Evolutionary conservation across 2,113 vertebrate species (phyloP).

Genomic region (Myocastor coypus): DNA sequence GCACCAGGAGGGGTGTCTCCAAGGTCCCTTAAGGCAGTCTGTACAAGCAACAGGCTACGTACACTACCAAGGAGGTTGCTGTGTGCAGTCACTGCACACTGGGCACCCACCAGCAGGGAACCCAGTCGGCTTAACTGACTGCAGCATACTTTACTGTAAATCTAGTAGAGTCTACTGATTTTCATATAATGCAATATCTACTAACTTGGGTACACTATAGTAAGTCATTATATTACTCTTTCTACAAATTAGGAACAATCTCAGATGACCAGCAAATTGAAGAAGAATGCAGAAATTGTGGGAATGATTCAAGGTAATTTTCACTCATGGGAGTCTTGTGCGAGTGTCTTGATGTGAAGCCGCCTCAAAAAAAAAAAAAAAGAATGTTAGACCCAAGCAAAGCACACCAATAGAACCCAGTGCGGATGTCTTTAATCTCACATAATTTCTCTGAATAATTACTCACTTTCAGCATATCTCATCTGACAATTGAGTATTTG

Average conservation of each 20-base stretch:
- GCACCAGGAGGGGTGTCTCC: too few relatives aligned
- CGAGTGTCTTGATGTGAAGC: neutral
- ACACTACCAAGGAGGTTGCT: too few relatives aligned
- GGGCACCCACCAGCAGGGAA: too few relatives aligned
- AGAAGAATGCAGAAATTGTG: neutral
- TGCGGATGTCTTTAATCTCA: neutral
- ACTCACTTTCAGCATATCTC: neutral
- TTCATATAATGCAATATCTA: neutral
- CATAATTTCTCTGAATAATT: neutral
- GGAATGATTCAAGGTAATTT: neutral
- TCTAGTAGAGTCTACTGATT: neutral
- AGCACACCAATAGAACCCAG: neutral
- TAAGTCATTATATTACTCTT: neutral
- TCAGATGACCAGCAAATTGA: neutral
- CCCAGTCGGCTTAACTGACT: too few relatives aligned
- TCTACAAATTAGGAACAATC: neutral
- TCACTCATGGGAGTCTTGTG: neutral
- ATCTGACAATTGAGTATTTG: neutral
- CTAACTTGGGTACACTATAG: neutral
- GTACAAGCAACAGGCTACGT: too few relatives aligned
- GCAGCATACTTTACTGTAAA: rapidly evolving
- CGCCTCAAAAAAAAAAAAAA: neutral
- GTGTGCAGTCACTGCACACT: too few relatives aligned
- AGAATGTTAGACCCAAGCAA: neutral
- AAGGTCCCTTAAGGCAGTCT: too few relatives aligned